Base-by-base conservation (phyloP, 2,888 invertebrate genomes). In the Hermaeophaga mercurialis region DNA sequence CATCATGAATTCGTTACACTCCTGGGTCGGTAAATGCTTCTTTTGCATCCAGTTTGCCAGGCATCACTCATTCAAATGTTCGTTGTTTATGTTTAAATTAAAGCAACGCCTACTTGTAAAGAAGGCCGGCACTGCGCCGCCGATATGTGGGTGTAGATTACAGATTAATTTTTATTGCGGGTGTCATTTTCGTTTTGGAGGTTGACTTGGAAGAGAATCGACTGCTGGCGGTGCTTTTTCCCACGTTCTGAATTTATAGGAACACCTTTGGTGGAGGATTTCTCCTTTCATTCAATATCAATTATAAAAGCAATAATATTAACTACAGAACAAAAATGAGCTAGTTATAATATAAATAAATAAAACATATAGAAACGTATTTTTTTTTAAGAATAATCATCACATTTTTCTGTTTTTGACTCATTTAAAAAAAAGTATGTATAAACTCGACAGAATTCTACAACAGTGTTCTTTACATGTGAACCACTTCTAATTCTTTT, bases 1-100 rank as follows among this genome's bases (percentile, higher is more conserved):
- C 59, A 66, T 69, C 69, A 70, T 64, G 63, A 66, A 72, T 72
- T 70, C 68, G 70, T 63, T 70, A 66, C 70, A 70, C 71, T 70
- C 67, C 69, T 57, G 68, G 66, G 59, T 62, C 65, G 63, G 64
- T 64, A 66, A 68, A 67, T 64, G 58, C 54, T 14, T 43, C 24
- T 26, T 31, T 47, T 58, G 52, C 46, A 55, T 59, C 61, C 56
- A 57, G 57, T 57, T 33, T 55, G 56, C 54, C 60, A 58, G 50
- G 52, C 63, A 63, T 63, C 63, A 59, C 54, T 67, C 66, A 65
- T 55, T 67, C 64, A 65, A 58, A 59, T 50, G 54, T 54, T 58
- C 61, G 64, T 68, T 66, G 70, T 70, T 70, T 70, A 69, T 70
- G 68, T 68, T 66, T 63, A 68, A 70, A 67, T 69, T 67, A 68